Evolutionary conservation across 2,888 invertebrate genomes (phyloP).

Genomic region (Penaeus monodon): DNA sequence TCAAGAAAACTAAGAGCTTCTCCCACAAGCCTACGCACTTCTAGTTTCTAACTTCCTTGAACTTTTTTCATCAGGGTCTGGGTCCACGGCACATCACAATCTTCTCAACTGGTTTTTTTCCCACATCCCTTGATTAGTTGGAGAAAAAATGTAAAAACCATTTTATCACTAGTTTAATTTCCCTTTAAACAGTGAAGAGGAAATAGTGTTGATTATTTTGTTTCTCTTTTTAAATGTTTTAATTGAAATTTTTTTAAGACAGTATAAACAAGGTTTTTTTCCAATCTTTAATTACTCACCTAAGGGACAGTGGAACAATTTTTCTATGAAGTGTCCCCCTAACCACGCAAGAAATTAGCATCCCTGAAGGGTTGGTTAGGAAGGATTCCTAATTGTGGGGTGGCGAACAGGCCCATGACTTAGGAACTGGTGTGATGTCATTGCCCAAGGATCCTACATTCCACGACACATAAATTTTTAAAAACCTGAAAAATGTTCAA

Average conservation of each 20-base stretch:
- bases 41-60: slow-evolving; percentile 30
- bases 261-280: not conserved
- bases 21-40: slow-evolving; percentile 40
- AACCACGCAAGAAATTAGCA: slow-evolving; percentile 66
- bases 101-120: slow-evolving; percentile 68
- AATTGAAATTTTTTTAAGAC: not conserved
- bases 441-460: slow-evolving; percentile 54
- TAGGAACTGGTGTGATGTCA: slow-evolving; percentile 54
- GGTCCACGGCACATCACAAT: slow-evolving; percentile 68
- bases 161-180: not conserved
- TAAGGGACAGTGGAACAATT: slow-evolving; percentile 67
- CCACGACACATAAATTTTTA: slow-evolving; percentile 27
- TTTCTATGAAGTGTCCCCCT: slow-evolving; percentile 69
- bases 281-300: slow-evolving; percentile 7
- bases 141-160: too few relatives aligned
- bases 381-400: slow-evolving; percentile 68
- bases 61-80: slow-evolving; percentile 19
- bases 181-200: not conserved
- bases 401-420: slow-evolving; percentile 66
- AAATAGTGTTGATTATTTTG: not conserved
- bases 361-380: slow-evolving; percentile 70
- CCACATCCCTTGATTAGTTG: slow-evolving; percentile 68
- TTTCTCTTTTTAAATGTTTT: not conserved
- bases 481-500: slow-evolving; percentile 46
- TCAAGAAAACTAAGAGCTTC: slow-evolving; percentile 75